phyloP scores from a whole-genome alignment of 2,113 vertebrate species.

The Strigops habroptila region DNA sequence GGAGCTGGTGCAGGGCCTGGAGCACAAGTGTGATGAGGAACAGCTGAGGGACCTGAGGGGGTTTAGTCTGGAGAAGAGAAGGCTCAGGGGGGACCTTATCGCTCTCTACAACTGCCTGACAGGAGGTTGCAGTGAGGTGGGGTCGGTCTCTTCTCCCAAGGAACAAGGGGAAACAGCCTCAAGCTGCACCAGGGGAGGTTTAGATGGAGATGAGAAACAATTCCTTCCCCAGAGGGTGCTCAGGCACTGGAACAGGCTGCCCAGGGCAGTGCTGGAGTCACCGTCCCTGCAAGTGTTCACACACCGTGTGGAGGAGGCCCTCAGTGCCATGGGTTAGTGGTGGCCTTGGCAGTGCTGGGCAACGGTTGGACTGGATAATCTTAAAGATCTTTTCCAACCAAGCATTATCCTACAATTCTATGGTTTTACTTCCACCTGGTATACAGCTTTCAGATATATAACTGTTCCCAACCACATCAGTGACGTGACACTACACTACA shows the following conservation, averaged over 20 bases:
- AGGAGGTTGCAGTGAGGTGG: background rate
- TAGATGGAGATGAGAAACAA: background rate
- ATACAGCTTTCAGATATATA: rapidly evolving
- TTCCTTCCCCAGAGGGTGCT: background rate
- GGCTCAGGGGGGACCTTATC: too few relatives aligned
- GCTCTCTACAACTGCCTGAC: background rate
- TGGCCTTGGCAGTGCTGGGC: background rate
- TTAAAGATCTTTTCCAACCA: background rate
- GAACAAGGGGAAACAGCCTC: background rate
- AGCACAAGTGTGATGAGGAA: background rate
- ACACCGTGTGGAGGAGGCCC: background rate
- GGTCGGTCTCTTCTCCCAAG: background rate
- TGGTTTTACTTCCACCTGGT: background rate
- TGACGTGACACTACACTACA: rapidly evolving
- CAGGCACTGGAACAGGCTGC: background rate
- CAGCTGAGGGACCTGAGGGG: background rate
- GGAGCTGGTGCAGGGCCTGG: background rate
- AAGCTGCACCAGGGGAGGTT: background rate
- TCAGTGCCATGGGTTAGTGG: background rate
- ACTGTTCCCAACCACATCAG: rapidly evolving
- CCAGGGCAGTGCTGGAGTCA: background rate
- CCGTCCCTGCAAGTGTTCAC: background rate
- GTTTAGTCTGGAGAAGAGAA: background rate
- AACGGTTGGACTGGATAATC: background rate
- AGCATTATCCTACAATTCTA: background rate